Base-by-base conservation (phyloP, 2,113 vertebrate species). In the Tupaia chinensis region DNA sequence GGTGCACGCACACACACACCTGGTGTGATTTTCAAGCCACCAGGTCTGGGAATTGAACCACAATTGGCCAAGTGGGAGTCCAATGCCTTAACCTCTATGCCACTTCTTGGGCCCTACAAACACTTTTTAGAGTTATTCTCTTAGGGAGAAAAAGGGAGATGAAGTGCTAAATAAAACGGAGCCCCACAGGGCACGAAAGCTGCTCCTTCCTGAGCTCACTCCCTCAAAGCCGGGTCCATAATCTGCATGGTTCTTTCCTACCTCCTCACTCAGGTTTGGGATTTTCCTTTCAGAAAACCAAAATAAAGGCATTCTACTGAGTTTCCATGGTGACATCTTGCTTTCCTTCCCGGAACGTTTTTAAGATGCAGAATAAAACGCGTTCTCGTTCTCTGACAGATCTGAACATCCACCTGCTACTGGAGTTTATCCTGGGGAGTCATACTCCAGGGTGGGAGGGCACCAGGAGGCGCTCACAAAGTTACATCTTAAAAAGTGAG, bases 241-340 rank as follows among this genome's bases (percentile, higher is more conserved):
- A 84, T 83, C 88, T 82, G 56, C 61, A 87, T 9, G 89, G 89
- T 76, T 97, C 93, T 91, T 93, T 93, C n/a, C 58, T 78, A 89
- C 22, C 13, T 81, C 77, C 44, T 73, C 66, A 76, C 58, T 83
- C 76, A 87, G 53, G 61, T 92, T 94, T n/a, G 87, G 72, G 82
- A 34, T 82, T 93, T 95, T 85, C 79, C 89, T 80, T 94, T 93
- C 83, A 94, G 61, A 89, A 82, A 79, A 87, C 65, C 68, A 96
- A 89, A 82, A 80, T 78, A 53, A 92, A 22, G 25, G 19, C 74
- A 77, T 91, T 87, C 78, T 81, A 66, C 83, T 27, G 4, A 76
- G 56, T 91, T 94, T 79, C 93, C 65, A 96, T 74, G 74, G 91
- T 93, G 91, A 93, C 61, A 93, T 91, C 92, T 86, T 94, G 66